Conservation (phyloP, 2,113 vertebrate species). For the Chaetodon trifascialis region DNA sequence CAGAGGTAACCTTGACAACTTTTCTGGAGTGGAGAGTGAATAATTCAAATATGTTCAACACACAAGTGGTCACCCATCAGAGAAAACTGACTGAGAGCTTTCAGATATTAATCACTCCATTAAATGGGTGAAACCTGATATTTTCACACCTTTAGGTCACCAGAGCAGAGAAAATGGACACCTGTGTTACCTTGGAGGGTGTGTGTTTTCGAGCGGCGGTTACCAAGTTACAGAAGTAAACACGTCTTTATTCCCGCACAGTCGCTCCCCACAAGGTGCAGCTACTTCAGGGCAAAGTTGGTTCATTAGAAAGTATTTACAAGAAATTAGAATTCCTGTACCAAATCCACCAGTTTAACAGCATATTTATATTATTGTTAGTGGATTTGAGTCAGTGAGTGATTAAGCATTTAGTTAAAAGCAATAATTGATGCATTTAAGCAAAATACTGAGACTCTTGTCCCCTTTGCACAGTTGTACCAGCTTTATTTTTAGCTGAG, state of each 20-base stretch:
- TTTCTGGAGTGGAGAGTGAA: slow-evolving; percentile 73
- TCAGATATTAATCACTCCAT: slow-evolving; percentile 55
- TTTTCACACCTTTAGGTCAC: slow-evolving; percentile 58
- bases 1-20: slow-evolving; percentile 83
- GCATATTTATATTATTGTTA: neutral
- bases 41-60: slow-evolving; percentile 71
- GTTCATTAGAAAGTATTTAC: neutral
- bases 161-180: slow-evolving; percentile 70
- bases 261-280: slow-evolving; percentile 5
- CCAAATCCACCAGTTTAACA: neutral
- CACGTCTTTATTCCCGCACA: slow-evolving; percentile 29
- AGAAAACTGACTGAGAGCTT: slow-evolving; percentile 44
- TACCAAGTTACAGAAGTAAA: slow-evolving; percentile 67
- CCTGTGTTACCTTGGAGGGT: slow-evolving; percentile 50
- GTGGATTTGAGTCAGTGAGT: neutral
- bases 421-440: neutral
- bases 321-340: neutral
- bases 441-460: no score
- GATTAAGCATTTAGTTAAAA: neutral
- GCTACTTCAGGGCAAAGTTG: neutral
- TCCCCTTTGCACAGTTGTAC: no score
- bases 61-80: slow-evolving; percentile 47
- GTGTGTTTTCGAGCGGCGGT: slow-evolving; percentile 58
- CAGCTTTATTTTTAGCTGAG: no score
- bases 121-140: slow-evolving; percentile 60